A percentile compares a stretch with the other conserved stretches of the same genome.
Conservation (phyloP, 1,140 invertebrate genomes). For the Aphis gossypii region DNA sequence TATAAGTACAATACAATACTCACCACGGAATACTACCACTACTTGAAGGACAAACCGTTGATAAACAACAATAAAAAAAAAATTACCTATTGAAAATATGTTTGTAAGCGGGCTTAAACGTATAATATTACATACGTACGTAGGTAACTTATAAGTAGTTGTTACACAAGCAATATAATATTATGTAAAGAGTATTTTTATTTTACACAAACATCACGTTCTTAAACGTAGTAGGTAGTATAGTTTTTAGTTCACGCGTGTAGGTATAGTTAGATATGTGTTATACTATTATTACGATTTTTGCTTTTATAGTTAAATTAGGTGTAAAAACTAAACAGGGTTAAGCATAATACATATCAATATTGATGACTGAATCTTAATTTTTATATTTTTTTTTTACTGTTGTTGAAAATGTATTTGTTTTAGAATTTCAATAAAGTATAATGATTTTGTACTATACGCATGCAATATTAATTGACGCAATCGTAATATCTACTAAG, state of each 20-base stretch:
- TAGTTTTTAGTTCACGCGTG: neutral
- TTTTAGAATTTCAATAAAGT: neutral
- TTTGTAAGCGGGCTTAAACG: neutral
- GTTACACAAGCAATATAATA: neutral
- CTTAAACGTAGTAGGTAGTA: neutral
- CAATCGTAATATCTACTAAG: neutral
- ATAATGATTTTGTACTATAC: neutral
- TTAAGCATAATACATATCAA: too few relatives aligned
- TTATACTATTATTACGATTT: neutral
- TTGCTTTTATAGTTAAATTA: neutral
- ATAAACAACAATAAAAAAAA: neutral
- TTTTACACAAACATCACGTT: conserved; percentile 5
- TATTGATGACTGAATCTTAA: neutral
- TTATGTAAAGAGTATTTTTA: neutral
- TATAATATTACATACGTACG: neutral
- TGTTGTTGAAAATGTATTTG: neutral
- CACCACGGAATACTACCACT: neutral
- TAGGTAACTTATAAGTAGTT: neutral
- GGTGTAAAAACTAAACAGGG: too few relatives aligned
- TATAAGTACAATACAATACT: neutral
- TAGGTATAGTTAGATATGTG: neutral
- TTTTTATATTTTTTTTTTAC: neutral
- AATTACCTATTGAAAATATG: neutral
- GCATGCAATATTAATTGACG: neutral
- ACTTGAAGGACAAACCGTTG: neutral